Conservation (phyloP, 2,113 vertebrate species). For the Periophthalmodon schlosseri region DNA sequence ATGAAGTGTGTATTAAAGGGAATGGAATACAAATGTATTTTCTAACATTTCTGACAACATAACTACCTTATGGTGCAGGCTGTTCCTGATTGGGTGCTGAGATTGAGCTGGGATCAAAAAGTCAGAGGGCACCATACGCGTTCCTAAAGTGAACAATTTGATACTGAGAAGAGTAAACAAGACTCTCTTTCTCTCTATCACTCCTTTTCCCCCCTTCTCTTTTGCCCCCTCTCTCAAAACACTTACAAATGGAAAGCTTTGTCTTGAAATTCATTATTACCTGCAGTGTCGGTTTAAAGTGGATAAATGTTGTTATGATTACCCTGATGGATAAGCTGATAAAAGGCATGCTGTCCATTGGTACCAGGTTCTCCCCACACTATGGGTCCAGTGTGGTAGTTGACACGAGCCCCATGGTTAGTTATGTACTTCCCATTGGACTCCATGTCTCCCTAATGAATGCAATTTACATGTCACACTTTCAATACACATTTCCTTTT, state of each 20-base stretch:
- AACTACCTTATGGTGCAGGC: constrained; percentile 92
- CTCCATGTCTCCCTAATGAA: constrained; percentile 93
- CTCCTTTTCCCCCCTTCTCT: neutral
- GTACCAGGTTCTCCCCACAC: constrained; percentile 98
- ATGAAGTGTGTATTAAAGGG: neutral
- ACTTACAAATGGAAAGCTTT: neutral
- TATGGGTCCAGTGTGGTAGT: constrained; percentile 93
- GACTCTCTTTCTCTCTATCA: neutral
- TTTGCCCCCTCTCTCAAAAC: too few species aligned
- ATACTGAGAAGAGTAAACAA: neutral
- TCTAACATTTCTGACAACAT: neutral
- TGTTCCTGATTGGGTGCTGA: constrained; percentile 91
- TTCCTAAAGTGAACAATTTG: constrained; percentile 76
- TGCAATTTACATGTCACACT: neutral
- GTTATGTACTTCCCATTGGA: constrained; percentile 98
- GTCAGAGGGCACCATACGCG: constrained; percentile 93
- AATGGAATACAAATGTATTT: neutral
- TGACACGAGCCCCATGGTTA: constrained; percentile 85
- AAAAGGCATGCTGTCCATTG: constrained; percentile 97
- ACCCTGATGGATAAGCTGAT: constrained; percentile 99
- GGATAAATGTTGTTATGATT: neutral
- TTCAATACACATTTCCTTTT: neutral
- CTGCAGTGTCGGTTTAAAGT: neutral
- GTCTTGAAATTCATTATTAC: neutral
- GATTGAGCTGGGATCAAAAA: constrained; percentile 94